Percentiles rank a stretch among this genome's conserved stretches.
Evolutionary conservation across 2,113 vertebrate genomes (phyloP).

Genomic region (Dasyurus viverrinus): DNA sequence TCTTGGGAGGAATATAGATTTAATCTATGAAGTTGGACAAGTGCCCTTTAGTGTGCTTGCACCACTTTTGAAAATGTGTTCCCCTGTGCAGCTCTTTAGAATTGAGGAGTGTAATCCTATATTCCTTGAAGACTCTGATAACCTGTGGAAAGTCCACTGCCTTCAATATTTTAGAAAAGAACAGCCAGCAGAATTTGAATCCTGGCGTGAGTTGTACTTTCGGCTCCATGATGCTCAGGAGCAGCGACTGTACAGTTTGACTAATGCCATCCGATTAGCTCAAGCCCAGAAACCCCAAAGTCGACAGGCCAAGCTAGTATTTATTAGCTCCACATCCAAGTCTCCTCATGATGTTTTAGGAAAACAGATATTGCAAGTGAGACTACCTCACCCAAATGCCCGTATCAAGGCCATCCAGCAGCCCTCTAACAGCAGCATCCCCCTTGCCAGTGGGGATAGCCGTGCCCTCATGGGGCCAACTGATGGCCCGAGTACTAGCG

Average conservation of each 20-base stretch:
- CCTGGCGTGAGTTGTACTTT: constrained; percentile 93
- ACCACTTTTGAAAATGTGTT: constrained; percentile 91
- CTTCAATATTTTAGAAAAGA: constrained; percentile 89
- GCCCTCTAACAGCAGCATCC: background rate
- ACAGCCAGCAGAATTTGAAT: constrained; percentile 90
- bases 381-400: constrained; percentile 69
- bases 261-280: constrained; percentile 91
- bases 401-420: constrained; percentile 81
- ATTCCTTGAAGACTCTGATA: constrained; percentile 89
- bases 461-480: constrained; percentile 59
- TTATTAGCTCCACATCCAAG: constrained; percentile 88
- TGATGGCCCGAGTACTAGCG: constrained; percentile 83
- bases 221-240: constrained; percentile 89
- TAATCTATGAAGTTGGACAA: background rate
- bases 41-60: constrained; percentile 85
- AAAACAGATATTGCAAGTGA: constrained; percentile 89
- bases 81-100: constrained; percentile 91
- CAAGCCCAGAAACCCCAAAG: constrained; percentile 96
- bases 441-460: constrained; percentile 40
- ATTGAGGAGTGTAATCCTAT: constrained; percentile 92
- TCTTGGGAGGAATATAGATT: background rate
- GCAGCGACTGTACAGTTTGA: constrained; percentile 87
- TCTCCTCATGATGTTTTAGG: constrained; percentile 91
- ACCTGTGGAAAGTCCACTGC: constrained; percentile 93
- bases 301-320: constrained; percentile 92